Conservation (phyloP, 2,797 vertebrate species). For the Mareca penelope region DNA sequence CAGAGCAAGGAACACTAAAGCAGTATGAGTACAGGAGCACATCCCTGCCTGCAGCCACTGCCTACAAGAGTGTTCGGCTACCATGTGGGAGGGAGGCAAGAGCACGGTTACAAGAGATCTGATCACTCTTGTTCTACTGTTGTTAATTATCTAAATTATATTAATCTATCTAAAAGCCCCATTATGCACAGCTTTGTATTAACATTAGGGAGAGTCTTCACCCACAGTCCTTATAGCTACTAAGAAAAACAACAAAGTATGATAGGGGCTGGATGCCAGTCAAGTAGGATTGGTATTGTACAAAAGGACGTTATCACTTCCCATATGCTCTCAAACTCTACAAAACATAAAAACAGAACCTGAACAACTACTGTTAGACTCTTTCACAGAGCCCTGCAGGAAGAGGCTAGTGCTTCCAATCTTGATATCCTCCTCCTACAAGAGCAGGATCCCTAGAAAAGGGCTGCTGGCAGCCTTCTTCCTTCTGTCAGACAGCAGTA, state of each 20-base stretch:
- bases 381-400: not conserved
- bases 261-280: not conserved
- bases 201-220: not conserved
- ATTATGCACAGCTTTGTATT: not conserved
- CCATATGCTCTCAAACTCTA: not conserved
- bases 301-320: not conserved
- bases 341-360: not conserved
- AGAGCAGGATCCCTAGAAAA: not conserved
- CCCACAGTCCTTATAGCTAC: not conserved
- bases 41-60: not conserved
- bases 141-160: not conserved
- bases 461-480: not conserved
- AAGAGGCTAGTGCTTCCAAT: not conserved
- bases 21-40: not conserved
- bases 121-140: not conserved
- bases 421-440: not conserved
- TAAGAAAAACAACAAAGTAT: not conserved
- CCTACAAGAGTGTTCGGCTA: not conserved
- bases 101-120: not conserved
- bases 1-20: not conserved
- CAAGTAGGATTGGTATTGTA: not conserved
- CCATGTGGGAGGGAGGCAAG: rapidly evolving
- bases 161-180: not conserved
- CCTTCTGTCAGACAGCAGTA: not conserved
- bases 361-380: not conserved